These are phyloP conservation scores for Cantharis nigra DNA, from an alignment of 2,888 invertebrate genomes.

Conservation along the genomic window DNA sequence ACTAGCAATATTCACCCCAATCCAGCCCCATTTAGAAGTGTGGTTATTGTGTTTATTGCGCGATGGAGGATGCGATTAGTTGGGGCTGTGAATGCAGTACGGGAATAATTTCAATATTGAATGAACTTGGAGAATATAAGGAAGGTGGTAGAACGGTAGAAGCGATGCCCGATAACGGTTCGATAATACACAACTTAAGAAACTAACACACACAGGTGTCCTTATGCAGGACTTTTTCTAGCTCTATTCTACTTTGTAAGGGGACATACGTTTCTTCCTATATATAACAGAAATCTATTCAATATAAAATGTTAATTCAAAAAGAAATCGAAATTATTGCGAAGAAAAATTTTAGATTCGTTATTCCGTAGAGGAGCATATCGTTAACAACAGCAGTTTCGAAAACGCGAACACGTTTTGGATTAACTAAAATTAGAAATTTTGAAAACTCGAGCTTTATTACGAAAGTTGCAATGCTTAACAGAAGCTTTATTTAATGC, in stretches of 20 bases:
- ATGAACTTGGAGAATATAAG: conserved; percentile 21
- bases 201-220: not conserved
- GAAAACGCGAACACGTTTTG: not conserved
- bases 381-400: not conserved
- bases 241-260: no score
- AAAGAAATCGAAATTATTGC: not conserved
- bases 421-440: not conserved
- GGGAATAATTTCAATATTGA: conserved; percentile 28
- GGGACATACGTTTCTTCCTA: no score
- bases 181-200: not conserved
- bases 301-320: no score
- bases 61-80: conserved; percentile 35
- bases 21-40: conserved; percentile 37
- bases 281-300: no score
- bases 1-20: conserved; percentile 35
- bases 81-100: conserved; percentile 25
- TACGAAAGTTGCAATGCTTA: not conserved
- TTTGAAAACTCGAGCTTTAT: not conserved
- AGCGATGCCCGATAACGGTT: conserved; percentile 9
- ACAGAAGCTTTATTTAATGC: not conserved
- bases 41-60: conserved; percentile 39
- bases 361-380: not conserved
- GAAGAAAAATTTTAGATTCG: not conserved
- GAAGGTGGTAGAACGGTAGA: conserved; percentile 6
- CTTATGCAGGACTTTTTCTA: not conserved